Evolutionary conservation across 2,113 vertebrate genomes (phyloP).

Genomic region (Pachyramphus minor): DNA sequence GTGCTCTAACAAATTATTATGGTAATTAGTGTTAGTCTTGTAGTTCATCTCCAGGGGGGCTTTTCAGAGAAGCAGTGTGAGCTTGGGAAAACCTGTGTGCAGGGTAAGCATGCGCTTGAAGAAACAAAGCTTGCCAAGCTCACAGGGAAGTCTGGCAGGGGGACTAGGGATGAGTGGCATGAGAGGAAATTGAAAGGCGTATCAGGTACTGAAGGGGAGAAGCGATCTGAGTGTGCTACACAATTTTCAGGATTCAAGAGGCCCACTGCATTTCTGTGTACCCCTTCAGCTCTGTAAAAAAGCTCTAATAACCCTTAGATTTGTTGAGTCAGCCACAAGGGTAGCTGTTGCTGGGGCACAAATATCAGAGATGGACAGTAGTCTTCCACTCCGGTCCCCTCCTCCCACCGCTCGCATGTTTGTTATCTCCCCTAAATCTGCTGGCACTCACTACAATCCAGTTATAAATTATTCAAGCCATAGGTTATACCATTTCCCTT

Average conservation of each 20-base stretch:
- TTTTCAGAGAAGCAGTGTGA: constrained; percentile 51
- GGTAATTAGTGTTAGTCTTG: constrained; percentile 69
- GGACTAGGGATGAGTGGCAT: not conserved
- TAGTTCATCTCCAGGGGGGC: constrained; percentile 50
- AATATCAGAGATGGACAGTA: not conserved
- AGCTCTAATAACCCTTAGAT: not conserved
- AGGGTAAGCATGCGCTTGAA: constrained; percentile 24
- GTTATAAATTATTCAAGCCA: not conserved
- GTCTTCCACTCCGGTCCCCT: not conserved
- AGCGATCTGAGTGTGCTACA: not conserved
- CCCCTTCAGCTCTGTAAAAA: not conserved
- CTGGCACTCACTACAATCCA: not conserved
- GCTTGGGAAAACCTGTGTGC: constrained; percentile 50
- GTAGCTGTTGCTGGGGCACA: not conserved
- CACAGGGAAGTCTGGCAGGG: not conserved
- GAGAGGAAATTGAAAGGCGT: not conserved
- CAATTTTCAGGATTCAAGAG: not conserved
- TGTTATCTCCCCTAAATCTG: not conserved
- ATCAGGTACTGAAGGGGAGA: not conserved
- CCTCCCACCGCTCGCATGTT: rapidly evolving
- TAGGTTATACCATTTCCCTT: not conserved
- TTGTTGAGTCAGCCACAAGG: not conserved
- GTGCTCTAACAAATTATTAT: constrained; percentile 65
- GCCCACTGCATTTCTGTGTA: not conserved
- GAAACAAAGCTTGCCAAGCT: constrained; percentile 42